Evolutionary conservation across 1,140 invertebrate species (phyloP), one percentile per base, ranked within the genome.

Genomic region (Lepidurus packardi): DNA sequence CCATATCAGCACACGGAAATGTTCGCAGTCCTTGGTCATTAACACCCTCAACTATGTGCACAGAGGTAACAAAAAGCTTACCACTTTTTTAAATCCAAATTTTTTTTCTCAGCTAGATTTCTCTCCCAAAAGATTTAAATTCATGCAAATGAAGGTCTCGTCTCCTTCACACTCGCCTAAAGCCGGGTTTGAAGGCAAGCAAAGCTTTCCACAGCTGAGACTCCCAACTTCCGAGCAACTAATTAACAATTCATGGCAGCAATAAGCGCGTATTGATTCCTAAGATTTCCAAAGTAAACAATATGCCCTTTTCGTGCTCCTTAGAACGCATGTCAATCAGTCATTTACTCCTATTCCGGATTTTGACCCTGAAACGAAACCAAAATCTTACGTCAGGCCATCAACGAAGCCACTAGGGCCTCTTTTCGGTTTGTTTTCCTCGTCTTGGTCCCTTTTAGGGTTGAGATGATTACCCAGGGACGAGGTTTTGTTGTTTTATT

Each of bases 1-100:
- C 16, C 16, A 65, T n/a, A 65, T 65, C 53, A 13, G 53, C 53
- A 21, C 53, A 65, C 53, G 53, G 53, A 65, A 65, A 65, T 65
- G 53, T 65, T 34, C 34, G 34, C 34, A 34, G 34, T 4, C 34
- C 34, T 34, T 65, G 53, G 53, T 65, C 53, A 21, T 65, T 65
- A 65, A 65, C 53, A 65, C 53, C 21, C 53, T 21, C 34, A 34
- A 34, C 53, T 65, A 65, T n/a, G 53, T 16, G 53, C 16, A 21
- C 16, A 65, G 21, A 65, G 53, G 53, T 65, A 65, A 65, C 53
- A 21, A 65, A 21, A 65, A 65, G 21, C 53, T 65, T 65, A 65
- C 16, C 53, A 65, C 53, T 65, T 65, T 65, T 34, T 34, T 34
- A 34, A 34, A 34, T 34, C 34, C 34, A 4, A 34, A 34, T 34